These are phyloP conservation scores for Tamias sibiricus DNA, from an alignment of 2,113 vertebrate species.

Conservation along the genomic window DNA sequence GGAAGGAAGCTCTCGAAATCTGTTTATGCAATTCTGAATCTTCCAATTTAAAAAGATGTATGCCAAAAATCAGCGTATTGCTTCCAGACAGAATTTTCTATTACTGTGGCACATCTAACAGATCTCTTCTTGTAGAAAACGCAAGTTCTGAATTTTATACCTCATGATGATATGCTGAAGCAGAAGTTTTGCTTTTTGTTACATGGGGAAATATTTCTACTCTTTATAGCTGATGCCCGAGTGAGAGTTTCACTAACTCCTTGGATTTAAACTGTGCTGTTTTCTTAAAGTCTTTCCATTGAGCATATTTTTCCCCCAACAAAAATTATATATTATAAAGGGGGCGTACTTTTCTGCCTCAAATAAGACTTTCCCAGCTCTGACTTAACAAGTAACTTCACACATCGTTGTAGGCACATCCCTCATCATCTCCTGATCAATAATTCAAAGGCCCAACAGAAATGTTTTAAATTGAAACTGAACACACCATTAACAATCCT, in stretches of 20 bases:
- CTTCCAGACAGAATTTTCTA: conserved; percentile 51
- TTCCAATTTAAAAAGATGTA: conserved; percentile 43
- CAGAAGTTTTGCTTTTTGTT: conserved; percentile 50
- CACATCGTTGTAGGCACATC: not conserved
- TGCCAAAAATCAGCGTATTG: conserved; percentile 44
- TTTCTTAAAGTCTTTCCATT: not conserved
- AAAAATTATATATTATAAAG: not conserved
- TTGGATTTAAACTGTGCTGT: not conserved
- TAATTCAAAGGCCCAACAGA: conserved; percentile 50
- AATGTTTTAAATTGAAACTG: conserved; percentile 69
- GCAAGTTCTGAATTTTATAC: conserved; percentile 31
- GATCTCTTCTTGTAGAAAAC: conserved; percentile 14
- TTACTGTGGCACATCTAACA: not conserved
- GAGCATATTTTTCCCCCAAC: not conserved
- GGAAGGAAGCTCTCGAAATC: conserved; percentile 79
- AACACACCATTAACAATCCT: conserved; percentile 50
- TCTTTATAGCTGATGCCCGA: not conserved
- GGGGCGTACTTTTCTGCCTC: not conserved
- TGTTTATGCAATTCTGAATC: conserved; percentile 71
- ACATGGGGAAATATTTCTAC: not conserved
- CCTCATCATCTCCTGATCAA: conserved; percentile 47
- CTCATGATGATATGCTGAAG: not conserved
- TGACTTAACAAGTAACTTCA: conserved; percentile 53
- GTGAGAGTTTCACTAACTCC: conserved; percentile 18
- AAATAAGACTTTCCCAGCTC: conserved; percentile 4